phyloP scores from a whole-genome alignment of 2,888 invertebrate species.

The Macrophya annulata region DNA sequence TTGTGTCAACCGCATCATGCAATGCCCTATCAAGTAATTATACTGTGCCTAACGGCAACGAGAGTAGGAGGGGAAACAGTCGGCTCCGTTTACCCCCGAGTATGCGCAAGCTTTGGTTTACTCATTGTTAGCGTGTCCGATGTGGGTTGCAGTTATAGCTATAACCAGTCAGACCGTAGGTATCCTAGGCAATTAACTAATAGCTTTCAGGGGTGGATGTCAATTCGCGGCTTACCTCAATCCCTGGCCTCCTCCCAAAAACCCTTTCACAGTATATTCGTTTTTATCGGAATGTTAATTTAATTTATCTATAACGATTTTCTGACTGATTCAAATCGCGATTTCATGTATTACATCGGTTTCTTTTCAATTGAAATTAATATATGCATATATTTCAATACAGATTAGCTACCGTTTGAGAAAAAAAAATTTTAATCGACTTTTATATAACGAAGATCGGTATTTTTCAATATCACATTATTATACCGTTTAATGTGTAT shows the following conservation, averaged over 20 bases:
- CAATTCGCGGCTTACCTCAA: slow-evolving; percentile 18
- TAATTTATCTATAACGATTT: not conserved
- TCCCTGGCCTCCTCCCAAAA: not conserved
- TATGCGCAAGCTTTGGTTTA: slow-evolving; percentile 42
- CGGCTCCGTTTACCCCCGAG: slow-evolving; percentile 22
- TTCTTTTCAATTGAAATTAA: not conserved
- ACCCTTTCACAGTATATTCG: not conserved
- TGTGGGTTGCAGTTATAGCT: slow-evolving; percentile 34
- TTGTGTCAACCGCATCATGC: slow-evolving; percentile 26
- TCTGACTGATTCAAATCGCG: not conserved
- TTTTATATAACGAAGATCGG: not conserved
- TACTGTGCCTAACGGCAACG: slow-evolving; percentile 4
- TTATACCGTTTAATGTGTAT: not conserved
- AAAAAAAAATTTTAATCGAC: not conserved
- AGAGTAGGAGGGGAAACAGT: slow-evolving; percentile 26
- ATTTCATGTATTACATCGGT: not conserved
- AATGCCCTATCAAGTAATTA: slow-evolving; percentile 39
- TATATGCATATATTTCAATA: not conserved
- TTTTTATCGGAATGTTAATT: not conserved
- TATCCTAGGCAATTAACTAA: slow-evolving; percentile 40
- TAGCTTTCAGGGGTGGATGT: slow-evolving; percentile 16
- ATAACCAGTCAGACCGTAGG: not conserved
- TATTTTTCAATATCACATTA: not conserved
- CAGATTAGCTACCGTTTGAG: not conserved
- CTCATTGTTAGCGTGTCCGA: slow-evolving; percentile 48